phyloP scores from a whole-genome alignment of 1,140 invertebrate species.

The Drosophila obscura region DNA sequence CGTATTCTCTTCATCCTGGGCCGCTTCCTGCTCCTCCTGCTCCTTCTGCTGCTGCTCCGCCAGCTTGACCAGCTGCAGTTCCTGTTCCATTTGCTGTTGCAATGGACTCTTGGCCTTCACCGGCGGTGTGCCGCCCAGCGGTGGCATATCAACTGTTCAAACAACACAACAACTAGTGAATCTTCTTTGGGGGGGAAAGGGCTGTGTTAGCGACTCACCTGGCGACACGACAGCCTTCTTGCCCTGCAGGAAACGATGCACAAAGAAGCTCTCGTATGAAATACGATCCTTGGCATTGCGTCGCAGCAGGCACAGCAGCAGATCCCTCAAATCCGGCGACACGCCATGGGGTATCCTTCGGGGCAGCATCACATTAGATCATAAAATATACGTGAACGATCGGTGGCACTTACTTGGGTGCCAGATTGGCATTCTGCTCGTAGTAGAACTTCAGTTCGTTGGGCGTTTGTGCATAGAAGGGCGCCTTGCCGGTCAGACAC shows the following conservation, averaged over 20 bases:
- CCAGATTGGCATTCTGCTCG: slow-evolving; percentile 97
- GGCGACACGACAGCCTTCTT: slow-evolving; percentile 84
- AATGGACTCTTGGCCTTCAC: slow-evolving; percentile 77
- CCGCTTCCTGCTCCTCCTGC: slow-evolving; percentile 66
- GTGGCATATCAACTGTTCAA: slow-evolving; percentile 74
- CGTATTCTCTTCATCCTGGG: slow-evolving; percentile 69
- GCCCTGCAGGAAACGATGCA: slow-evolving; percentile 94
- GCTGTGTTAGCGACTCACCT: slow-evolving; percentile 50
- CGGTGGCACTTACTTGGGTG: slow-evolving; percentile 91
- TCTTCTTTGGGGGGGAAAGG: slow-evolving; percentile 2
- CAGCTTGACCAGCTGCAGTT: slow-evolving; percentile 66
- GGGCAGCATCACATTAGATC: neutral
- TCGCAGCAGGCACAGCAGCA: slow-evolving; percentile 94
- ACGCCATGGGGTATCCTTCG: slow-evolving; percentile 96
- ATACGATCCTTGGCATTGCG: slow-evolving; percentile 97
- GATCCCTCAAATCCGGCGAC: slow-evolving; percentile 93
- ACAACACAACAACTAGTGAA: slow-evolving; percentile 28
- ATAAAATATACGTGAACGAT: neutral
- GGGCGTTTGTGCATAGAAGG: slow-evolving; percentile 99
- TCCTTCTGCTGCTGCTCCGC: slow-evolving; percentile 70
- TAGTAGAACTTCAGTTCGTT: slow-evolving; percentile 98
- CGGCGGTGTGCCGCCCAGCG: slow-evolving; percentile 71
- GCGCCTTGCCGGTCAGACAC: slow-evolving; percentile 98
- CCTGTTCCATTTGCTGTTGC: slow-evolving; percentile 76
- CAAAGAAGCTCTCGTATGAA: slow-evolving; percentile 97